Percentiles rank a stretch among this genome's conserved stretches.
These are phyloP conservation scores for Papilio gigon DNA, from an alignment of 2,888 invertebrate species.

Conservation along the genomic window DNA sequence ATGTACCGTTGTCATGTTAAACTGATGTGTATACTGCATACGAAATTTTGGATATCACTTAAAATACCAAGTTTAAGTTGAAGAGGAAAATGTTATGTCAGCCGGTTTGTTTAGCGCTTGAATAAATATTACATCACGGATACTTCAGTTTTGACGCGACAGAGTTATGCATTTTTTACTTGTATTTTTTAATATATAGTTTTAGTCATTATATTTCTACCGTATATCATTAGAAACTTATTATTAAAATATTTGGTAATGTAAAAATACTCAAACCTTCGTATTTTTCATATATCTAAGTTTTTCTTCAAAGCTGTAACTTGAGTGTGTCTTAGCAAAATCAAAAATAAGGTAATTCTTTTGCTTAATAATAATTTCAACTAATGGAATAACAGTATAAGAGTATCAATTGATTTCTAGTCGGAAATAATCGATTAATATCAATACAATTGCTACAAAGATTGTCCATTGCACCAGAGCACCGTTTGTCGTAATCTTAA, in stretches of 20 bases:
- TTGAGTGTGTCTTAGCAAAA: too few relatives aligned
- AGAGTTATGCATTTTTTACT: not conserved
- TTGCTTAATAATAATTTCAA: too few relatives aligned
- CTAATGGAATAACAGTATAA: too few relatives aligned
- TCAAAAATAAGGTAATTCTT: not conserved
- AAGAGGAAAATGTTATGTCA: constrained; percentile 21
- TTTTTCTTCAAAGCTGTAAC: too few relatives aligned
- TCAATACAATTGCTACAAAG: constrained; percentile 51
- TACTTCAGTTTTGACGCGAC: not conserved
- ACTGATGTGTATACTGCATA: constrained; percentile 41
- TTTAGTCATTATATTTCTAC: too few relatives aligned
- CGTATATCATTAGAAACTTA: too few relatives aligned
- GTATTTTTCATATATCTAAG: too few relatives aligned
- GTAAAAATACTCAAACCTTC: too few relatives aligned
- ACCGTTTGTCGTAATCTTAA: constrained; percentile 72
- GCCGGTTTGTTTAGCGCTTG: constrained; percentile 8
- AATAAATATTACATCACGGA: constrained; percentile 6
- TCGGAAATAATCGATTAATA: constrained; percentile 47
- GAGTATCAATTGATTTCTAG: constrained; percentile 6
- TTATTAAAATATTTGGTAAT: too few relatives aligned
- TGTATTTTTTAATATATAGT: too few relatives aligned
- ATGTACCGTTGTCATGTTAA: constrained; percentile 46
- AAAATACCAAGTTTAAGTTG: constrained; percentile 27
- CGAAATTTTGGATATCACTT: constrained; percentile 40
- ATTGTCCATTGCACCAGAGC: constrained; percentile 71